Conservation (phyloP, 2,797 vertebrate genomes). For the Microctenopoma lineatum region DNA sequence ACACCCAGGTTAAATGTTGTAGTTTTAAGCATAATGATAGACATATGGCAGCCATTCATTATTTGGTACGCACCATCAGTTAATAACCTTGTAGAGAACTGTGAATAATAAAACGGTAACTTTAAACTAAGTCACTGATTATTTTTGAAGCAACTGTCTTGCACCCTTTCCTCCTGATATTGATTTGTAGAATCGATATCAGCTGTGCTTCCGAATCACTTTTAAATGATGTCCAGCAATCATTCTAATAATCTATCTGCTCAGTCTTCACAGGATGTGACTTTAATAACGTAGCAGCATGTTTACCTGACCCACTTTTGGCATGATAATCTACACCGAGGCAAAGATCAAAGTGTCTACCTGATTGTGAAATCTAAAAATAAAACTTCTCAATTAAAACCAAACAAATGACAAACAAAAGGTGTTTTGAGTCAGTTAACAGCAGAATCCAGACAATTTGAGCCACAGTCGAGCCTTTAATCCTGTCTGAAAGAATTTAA, state of each 20-base stretch:
- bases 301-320: constrained; percentile 57
- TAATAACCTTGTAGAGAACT: neutral
- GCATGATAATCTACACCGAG: constrained; percentile 21
- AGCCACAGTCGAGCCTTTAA: neutral
- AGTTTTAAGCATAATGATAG: too few species aligned
- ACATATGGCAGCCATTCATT: too few species aligned
- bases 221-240: constrained; percentile 2
- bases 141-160: neutral
- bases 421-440: constrained; percentile 1
- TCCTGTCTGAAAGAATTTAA: neutral
- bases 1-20: too few species aligned
- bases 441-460: neutral
- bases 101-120: neutral
- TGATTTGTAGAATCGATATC: neutral
- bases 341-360: constrained; percentile 47
- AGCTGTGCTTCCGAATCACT: neutral
- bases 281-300: constrained; percentile 4
- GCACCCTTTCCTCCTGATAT: neutral
- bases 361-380: constrained; percentile 41
- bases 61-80: neutral
- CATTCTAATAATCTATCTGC: constrained; percentile 9
- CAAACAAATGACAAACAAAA: constrained; percentile 31
- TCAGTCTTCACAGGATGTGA: neutral
- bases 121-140: neutral
- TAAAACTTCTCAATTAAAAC: constrained; percentile 30